Percentiles rank a stretch among this genome's conserved stretches.
Evolutionary conservation across 2,113 vertebrate genomes (phyloP).

Genomic region (Cettia cetti): DNA sequence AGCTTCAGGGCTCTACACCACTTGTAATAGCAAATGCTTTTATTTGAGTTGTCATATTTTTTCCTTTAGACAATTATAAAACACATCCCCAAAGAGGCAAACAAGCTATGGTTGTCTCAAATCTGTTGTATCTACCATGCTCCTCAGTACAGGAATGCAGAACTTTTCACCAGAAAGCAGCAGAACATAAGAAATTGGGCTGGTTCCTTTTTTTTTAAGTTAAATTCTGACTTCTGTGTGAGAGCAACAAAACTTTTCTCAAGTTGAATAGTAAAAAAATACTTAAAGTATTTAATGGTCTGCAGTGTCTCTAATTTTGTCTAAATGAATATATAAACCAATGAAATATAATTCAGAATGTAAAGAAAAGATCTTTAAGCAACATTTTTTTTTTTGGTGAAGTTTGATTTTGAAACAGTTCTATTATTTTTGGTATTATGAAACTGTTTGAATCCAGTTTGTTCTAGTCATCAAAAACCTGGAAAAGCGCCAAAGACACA

Average conservation of each 20-base stretch:
- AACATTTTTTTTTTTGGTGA: background rate
- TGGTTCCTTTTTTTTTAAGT: background rate
- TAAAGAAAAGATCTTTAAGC: background rate
- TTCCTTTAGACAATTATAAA: background rate
- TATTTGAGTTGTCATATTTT: background rate
- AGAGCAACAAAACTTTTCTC: background rate
- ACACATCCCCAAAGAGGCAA: background rate
- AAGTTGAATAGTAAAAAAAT: background rate
- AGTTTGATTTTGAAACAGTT: background rate
- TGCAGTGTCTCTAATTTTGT: background rate
- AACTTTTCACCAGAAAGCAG: background rate
- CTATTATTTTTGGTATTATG: background rate
- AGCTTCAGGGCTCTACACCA: background rate
- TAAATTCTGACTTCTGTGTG: background rate
- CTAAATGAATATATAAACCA: background rate
- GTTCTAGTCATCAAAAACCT: background rate
- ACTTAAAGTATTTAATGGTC: background rate
- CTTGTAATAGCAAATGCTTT: accelerated
- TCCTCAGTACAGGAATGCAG: background rate
- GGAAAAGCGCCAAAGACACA: background rate
- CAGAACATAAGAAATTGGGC: background rate
- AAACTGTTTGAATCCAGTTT: background rate
- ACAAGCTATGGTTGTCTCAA: background rate
- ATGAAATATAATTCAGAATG: background rate
- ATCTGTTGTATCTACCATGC: accelerated